phyloP scores from a whole-genome alignment of 2,797 vertebrate genomes.

The Characodon lateralis region DNA sequence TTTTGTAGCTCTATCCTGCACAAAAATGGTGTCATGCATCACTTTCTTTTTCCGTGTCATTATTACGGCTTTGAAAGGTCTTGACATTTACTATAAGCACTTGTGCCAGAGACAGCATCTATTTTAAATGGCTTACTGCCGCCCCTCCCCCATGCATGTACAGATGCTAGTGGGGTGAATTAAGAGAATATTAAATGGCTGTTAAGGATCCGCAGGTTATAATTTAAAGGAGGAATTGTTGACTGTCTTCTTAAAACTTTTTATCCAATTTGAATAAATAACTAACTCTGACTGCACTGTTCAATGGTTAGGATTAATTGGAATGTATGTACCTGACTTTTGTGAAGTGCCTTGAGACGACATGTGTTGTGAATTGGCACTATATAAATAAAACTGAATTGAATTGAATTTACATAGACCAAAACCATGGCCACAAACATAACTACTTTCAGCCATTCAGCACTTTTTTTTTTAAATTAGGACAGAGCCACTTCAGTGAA shows the following conservation, averaged over 20 bases:
- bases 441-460: conserved; percentile 56
- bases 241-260: conserved; percentile 33
- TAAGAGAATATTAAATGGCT: conserved; percentile 44
- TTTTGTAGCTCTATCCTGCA: conserved; percentile 47
- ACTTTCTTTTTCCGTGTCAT: conserved; percentile 67
- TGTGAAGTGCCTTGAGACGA: no score
- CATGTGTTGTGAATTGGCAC: no score
- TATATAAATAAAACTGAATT: no score
- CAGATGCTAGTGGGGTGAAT: conserved; percentile 32
- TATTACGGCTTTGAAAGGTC: conserved; percentile 74
- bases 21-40: conserved; percentile 60
- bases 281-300: no score
- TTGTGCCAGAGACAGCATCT: conserved; percentile 60
- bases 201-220: conserved; percentile 36
- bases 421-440: conserved; percentile 30
- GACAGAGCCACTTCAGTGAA: conserved; percentile 36
- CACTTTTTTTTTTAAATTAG: conserved; percentile 67
- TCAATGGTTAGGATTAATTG: no score
- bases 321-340: no score
- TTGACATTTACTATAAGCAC: conserved; percentile 76
- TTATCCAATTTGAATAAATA: no score
- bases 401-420: conserved; percentile 7
- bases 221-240: conserved; percentile 42
- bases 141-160: background rate
- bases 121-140: conserved; percentile 54